Evolutionary conservation across 2,888 invertebrate species (phyloP).

Genomic region (Clistopyga incitator): DNA sequence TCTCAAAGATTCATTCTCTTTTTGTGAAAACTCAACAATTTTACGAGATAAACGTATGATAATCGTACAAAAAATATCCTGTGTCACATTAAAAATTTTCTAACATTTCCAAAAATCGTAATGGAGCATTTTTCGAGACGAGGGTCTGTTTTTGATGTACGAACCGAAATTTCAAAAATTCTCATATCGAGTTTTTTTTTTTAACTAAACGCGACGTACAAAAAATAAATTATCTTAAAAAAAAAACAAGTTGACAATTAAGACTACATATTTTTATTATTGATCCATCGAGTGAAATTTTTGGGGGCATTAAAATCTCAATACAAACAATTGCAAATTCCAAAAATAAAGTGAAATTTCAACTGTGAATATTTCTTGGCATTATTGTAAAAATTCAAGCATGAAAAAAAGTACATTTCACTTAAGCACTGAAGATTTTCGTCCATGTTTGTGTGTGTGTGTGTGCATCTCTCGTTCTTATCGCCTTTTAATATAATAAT

Average conservation of each 20-base stretch:
- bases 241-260: constrained; percentile 7
- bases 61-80: constrained; percentile 14
- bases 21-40: neutral
- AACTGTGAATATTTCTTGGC: neutral
- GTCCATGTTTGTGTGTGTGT: constrained; percentile 15
- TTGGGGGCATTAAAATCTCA: neutral
- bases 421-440: constrained; percentile 33
- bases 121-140: neutral
- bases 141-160: neutral
- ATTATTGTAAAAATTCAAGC: neutral
- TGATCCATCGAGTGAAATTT: constrained; percentile 19
- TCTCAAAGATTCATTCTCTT: neutral
- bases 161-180: neutral
- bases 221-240: constrained; percentile 30
- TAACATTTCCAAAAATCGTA: neutral
- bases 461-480: constrained; percentile 17
- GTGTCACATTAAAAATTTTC: neutral
- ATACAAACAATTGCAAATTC: neutral
- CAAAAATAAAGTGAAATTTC: neutral
- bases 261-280: constrained; percentile 13
- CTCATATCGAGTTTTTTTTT: neutral
- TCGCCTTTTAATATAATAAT: constrained; percentile 19
- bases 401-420: constrained; percentile 1
- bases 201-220: constrained; percentile 12
- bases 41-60: neutral